phyloP scores from a whole-genome alignment of 2,797 vertebrate genomes.

The Helostoma temminkii region DNA sequence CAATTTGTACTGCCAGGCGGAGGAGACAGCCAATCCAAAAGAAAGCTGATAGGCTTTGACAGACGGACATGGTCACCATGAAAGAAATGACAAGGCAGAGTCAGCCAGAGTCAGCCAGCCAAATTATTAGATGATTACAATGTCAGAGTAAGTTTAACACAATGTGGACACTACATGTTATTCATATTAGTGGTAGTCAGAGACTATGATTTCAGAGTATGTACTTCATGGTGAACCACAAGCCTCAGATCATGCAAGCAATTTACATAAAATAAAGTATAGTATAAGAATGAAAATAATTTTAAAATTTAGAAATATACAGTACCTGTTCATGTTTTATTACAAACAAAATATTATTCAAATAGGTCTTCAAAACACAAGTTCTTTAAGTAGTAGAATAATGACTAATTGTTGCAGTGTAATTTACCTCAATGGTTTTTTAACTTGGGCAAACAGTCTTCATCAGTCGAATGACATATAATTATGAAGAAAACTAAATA shows the following conservation, averaged over 20 bases:
- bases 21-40: slow-evolving; percentile 52
- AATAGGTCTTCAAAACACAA: background rate
- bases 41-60: slow-evolving; percentile 60
- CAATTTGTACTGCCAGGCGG: slow-evolving; percentile 48
- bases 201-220: slow-evolving; percentile 23
- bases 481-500: slow-evolving; percentile 41
- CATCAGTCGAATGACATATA: slow-evolving; percentile 43
- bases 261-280: too few relatives aligned
- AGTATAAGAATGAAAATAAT: too few relatives aligned
- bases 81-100: slow-evolving; percentile 58
- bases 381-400: background rate
- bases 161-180: slow-evolving; percentile 46
- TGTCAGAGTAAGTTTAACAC: slow-evolving; percentile 54
- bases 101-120: slow-evolving; percentile 57
- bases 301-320: too few relatives aligned
- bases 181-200: slow-evolving; percentile 38
- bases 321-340: background rate
- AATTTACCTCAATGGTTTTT: slow-evolving; percentile 23
- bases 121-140: slow-evolving; percentile 71
- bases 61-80: slow-evolving; percentile 35
- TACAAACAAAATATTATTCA: background rate
- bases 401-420: background rate
- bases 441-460: slow-evolving; percentile 23
- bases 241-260: too few relatives aligned
- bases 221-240: slow-evolving; percentile 12